phyloP scores from a whole-genome alignment of 1,140 invertebrate species.

The Orius insidiosus region DNA sequence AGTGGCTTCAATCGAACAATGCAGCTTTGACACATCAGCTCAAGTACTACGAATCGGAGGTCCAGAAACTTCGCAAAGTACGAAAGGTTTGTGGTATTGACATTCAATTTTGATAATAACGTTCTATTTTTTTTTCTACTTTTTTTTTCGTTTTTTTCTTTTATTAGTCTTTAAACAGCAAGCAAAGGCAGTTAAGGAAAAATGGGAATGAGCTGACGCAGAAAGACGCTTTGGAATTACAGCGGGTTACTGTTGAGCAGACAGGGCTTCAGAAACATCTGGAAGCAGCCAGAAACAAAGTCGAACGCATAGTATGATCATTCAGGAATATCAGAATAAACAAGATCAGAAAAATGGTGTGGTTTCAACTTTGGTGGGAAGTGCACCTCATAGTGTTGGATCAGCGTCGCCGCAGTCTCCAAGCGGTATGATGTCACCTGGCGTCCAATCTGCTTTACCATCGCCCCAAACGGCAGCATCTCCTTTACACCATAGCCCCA shows the following conservation, averaged over 20 bases:
- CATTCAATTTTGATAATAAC: constrained; percentile 1
- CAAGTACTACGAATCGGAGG: constrained; percentile 71
- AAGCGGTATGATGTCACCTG: constrained; percentile 13
- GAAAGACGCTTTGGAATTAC: constrained; percentile 61
- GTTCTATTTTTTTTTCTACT: constrained; percentile 6
- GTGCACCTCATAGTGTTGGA: not conserved
- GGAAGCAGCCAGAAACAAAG: constrained; percentile 60
- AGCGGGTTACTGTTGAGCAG: constrained; percentile 62
- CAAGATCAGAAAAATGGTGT: constrained; percentile 21
- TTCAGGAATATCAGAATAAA: constrained; percentile 38
- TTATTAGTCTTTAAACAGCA: constrained; percentile 67
- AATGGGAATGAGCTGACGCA: constrained; percentile 65
- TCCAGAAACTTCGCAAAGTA: constrained; percentile 67
- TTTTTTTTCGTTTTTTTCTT: constrained; percentile 10
- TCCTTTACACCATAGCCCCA: constrained; percentile 35
- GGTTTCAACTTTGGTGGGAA: not conserved
- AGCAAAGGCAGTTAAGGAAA: constrained; percentile 70
- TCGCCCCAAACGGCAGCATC: constrained; percentile 28
- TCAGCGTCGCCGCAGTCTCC: constrained; percentile 18
- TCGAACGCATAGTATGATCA: constrained; percentile 54
- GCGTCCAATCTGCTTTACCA: constrained; percentile 23
- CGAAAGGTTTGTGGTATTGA: constrained; percentile 44
- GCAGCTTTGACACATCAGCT: constrained; percentile 55
- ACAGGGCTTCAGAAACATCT: constrained; percentile 70
- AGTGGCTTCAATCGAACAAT: constrained; percentile 71